A percentile compares a stretch with the other conserved stretches of the same genome.
These are phyloP conservation scores for Takifugu flavidus DNA, from an alignment of 2,113 vertebrate species.

Conservation along the genomic window DNA sequence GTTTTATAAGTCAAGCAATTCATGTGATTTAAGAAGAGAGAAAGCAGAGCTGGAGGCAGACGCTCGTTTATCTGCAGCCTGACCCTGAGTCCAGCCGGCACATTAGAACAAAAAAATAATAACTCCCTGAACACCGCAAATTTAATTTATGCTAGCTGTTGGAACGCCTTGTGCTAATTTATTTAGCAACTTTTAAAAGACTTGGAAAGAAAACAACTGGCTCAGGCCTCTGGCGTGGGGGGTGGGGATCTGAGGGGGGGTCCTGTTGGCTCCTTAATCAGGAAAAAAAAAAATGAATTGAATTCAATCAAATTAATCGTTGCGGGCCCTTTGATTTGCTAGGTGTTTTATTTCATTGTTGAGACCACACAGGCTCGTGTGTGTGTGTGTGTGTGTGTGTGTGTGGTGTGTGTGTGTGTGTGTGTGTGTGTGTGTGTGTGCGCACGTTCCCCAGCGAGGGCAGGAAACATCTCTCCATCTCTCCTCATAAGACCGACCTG, in stretches of 20 bases:
- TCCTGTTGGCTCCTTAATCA: slow-evolving; percentile 1
- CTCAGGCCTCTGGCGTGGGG: too few species aligned
- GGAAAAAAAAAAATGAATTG: slow-evolving; percentile 34
- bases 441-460: too few species aligned
- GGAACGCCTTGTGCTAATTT: slow-evolving; percentile 7
- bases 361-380: slow-evolving; percentile 15
- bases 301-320: slow-evolving; percentile 56
- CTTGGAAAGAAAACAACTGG: slow-evolving; percentile 57
- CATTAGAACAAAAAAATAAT: slow-evolving; percentile 25
- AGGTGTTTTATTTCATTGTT: slow-evolving; percentile 43
- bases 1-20: too few species aligned
- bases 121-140: slow-evolving; percentile 17
- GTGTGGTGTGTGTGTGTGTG: neutral
- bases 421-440: too few species aligned
- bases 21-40: slow-evolving; percentile 29
- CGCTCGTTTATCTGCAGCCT: slow-evolving; percentile 49
- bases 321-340: slow-evolving; percentile 35
- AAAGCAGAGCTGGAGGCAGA: slow-evolving; percentile 51
- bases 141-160: slow-evolving; percentile 4
- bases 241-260: too few species aligned
- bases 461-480: too few species aligned
- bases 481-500: too few species aligned
- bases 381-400: slow-evolving; percentile 12
- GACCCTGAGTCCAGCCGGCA: too few species aligned
- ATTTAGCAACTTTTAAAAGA: slow-evolving; percentile 7